These are phyloP conservation scores for Tetragnatha versicolor DNA, from an alignment of 1,140 invertebrate genomes.

Conservation along the genomic window DNA sequence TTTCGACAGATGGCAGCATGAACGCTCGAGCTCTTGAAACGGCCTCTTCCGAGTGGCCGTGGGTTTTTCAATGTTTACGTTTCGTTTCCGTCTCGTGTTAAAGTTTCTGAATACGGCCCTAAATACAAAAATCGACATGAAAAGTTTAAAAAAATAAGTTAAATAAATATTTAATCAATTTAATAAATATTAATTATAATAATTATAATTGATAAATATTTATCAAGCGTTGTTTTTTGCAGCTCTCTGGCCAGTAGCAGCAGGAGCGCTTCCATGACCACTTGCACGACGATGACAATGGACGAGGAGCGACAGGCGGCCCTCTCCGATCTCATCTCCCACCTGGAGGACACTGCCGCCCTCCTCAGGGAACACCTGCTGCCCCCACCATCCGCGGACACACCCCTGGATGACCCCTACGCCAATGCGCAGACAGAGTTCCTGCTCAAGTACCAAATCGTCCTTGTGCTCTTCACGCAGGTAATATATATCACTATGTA, in stretches of 20 bases:
- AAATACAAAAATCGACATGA: too few species aligned
- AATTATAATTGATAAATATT: not conserved
- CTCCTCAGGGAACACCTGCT: conserved; percentile 11
- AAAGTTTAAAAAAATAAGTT: too few species aligned
- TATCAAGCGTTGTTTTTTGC: not conserved
- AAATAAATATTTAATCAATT: not conserved
- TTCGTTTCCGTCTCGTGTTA: not conserved
- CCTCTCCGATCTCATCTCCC: conserved; percentile 26
- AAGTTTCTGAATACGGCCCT: too few species aligned
- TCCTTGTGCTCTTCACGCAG: conserved; percentile 32
- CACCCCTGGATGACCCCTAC: not conserved
- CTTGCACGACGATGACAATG: conserved; percentile 21
- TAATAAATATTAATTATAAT: not conserved
- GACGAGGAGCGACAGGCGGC: conserved; percentile 29
- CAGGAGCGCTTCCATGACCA: not conserved
- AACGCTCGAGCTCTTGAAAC: too few species aligned
- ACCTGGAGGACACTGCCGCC: conserved; percentile 38
- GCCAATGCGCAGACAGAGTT: conserved; percentile 23
- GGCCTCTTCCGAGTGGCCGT: too few species aligned
- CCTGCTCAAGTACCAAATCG: conserved; percentile 30
- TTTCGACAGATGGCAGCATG: too few species aligned
- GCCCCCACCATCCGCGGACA: not conserved
- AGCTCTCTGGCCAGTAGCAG: conserved; percentile 17
- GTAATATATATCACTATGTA: too few species aligned
- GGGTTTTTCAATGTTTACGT: too few species aligned